phyloP scores from a whole-genome alignment of 2,113 vertebrate genomes.

The Orycteropus afer region DNA sequence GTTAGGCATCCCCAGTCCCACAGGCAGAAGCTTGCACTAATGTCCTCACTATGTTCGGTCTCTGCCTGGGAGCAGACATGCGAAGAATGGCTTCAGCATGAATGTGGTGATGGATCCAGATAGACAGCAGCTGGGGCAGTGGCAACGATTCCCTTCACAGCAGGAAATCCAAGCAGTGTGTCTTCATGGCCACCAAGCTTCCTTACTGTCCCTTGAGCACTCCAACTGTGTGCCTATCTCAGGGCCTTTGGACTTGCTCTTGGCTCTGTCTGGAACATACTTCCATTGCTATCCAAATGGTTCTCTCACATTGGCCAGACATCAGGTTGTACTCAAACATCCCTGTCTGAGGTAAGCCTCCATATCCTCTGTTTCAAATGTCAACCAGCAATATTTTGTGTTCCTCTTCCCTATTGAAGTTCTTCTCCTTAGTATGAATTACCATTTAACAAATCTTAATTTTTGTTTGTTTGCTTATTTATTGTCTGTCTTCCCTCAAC shows the following conservation, averaged over 20 bases:
- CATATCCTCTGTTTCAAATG: neutral
- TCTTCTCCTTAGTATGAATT: neutral
- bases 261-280: neutral
- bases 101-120: neutral
- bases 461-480: too few species aligned
- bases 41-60: accelerated
- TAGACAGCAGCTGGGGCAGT: accelerated
- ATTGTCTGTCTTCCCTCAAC: too few species aligned
- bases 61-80: too few species aligned
- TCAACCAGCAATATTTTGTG: neutral
- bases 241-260: too few species aligned
- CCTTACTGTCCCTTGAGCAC: accelerated
- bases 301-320: accelerated
- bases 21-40: too few species aligned
- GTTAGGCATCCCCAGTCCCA: neutral
- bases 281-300: accelerated
- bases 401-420: neutral
- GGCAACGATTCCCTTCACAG: too few species aligned
- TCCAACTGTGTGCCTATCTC: neutral
- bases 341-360: neutral
- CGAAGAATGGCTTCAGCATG: accelerated
- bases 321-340: neutral
- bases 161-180: too few species aligned
- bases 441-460: neutral
- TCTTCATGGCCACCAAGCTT: accelerated